phyloP scores from a whole-genome alignment of 2,888 invertebrate genomes.

The Alsophila aescularia region DNA sequence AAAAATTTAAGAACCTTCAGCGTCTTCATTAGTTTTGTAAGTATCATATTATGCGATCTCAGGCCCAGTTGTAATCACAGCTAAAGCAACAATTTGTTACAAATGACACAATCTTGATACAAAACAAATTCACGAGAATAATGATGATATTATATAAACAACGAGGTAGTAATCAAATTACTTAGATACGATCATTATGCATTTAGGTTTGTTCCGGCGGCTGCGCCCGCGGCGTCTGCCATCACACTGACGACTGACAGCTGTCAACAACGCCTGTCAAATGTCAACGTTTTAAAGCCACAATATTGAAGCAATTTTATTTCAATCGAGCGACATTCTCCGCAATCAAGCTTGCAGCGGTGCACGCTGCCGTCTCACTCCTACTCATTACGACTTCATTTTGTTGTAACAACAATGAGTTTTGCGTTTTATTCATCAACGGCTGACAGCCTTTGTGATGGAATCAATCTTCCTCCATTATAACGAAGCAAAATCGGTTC shows the following conservation, averaged over 20 bases:
- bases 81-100: conserved; percentile 23
- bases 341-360: conserved; percentile 51
- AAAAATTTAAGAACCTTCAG: no score
- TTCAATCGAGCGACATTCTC: conserved; percentile 75
- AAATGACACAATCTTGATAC: conserved; percentile 24
- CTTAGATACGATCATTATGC: conserved; percentile 30
- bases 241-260: conserved; percentile 41
- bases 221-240: conserved; percentile 37
- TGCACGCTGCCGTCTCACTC: conserved; percentile 35
- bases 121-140: conserved; percentile 21
- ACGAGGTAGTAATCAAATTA: conserved; percentile 26
- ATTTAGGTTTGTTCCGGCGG: conserved; percentile 38
- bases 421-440: conserved; percentile 66
- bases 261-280: conserved; percentile 79
- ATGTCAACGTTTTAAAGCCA: conserved; percentile 72
- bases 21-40: conserved; percentile 1
- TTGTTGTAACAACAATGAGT: conserved; percentile 79
- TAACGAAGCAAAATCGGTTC: conserved; percentile 79
- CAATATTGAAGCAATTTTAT: conserved; percentile 78
- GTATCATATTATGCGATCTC: conserved; percentile 4
- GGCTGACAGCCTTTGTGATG: conserved; percentile 75
- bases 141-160: conserved; percentile 26
- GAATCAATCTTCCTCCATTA: conserved; percentile 77
- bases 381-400: conserved; percentile 82
- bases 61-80: conserved; percentile 8